phyloP scores from a whole-genome alignment of 2,888 invertebrate genomes.

The Actias luna region DNA sequence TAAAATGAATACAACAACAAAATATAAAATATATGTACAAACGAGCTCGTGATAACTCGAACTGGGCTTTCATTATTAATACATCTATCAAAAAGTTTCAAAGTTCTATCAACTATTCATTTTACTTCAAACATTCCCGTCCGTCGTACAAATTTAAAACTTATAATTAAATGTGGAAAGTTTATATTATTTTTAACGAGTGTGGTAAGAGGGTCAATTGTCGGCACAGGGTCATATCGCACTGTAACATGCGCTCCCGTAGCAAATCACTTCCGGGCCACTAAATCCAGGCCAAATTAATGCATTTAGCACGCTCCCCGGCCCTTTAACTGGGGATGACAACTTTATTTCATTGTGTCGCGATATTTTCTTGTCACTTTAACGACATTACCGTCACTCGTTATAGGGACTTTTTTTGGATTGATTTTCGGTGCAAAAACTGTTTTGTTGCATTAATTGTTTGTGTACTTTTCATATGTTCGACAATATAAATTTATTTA shows the following conservation, averaged over 20 bases:
- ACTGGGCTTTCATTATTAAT: slow-evolving; percentile 56
- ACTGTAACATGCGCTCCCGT: slow-evolving; percentile 76
- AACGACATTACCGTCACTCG: slow-evolving; percentile 46
- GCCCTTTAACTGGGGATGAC: slow-evolving; percentile 75
- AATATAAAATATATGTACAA: slow-evolving; percentile 9
- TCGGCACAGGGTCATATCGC: slow-evolving; percentile 72
- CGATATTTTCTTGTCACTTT: slow-evolving; percentile 79
- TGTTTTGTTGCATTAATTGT: not conserved
- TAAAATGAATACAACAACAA: not conserved
- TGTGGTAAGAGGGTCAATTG: slow-evolving; percentile 65
- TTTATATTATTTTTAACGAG: slow-evolving; percentile 46
- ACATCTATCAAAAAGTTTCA: slow-evolving; percentile 63
- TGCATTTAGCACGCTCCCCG: slow-evolving; percentile 80
- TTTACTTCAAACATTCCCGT: slow-evolving; percentile 36
- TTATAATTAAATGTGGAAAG: slow-evolving; percentile 40
- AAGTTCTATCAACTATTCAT: slow-evolving; percentile 60
- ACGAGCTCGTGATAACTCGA: slow-evolving; percentile 35
- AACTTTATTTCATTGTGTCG: slow-evolving; percentile 79
- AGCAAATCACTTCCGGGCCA: slow-evolving; percentile 82
- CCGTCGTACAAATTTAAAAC: slow-evolving; percentile 38
- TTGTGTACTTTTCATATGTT: not conserved
- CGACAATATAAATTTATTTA: not conserved
- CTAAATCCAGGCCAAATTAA: slow-evolving; percentile 81
- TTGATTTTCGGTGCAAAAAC: slow-evolving; percentile 14
- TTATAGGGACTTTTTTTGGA: slow-evolving; percentile 41